Conservation (phyloP, 1,140 invertebrate species). For the Drosophila oshimai region DNA sequence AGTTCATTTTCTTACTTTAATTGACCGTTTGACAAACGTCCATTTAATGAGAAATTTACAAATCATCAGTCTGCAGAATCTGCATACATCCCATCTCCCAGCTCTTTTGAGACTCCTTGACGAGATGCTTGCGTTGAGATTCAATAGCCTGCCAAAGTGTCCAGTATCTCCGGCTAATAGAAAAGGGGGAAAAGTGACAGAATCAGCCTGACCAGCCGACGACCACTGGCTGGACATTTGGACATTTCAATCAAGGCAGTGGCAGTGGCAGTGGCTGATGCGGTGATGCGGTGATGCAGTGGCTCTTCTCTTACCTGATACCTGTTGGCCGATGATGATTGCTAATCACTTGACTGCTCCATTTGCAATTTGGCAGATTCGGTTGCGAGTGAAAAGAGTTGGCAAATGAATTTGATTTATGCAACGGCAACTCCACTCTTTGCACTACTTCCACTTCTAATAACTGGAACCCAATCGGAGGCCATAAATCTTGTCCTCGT, state of each 20-base stretch:
- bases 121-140: not conserved
- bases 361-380: constrained; percentile 29
- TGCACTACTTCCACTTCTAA: constrained; percentile 43
- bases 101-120: not conserved
- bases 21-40: not conserved
- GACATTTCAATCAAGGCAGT: constrained; percentile 59
- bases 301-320: constrained; percentile 31
- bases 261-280: not conserved
- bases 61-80: not conserved
- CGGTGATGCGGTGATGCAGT: too few relatives aligned
- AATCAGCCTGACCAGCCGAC: not conserved
- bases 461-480: constrained; percentile 61
- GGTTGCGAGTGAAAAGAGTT: constrained; percentile 30
- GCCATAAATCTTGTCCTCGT: constrained; percentile 74
- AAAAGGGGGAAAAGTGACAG: not conserved
- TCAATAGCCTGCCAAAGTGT: not conserved
- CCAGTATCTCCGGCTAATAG: constrained; percentile 10
- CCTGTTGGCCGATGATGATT: constrained; percentile 44
- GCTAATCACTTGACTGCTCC: constrained; percentile 67
- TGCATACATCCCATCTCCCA: not conserved
- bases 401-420: constrained; percentile 75
- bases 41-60: constrained; percentile 3
- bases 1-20: not conserved
- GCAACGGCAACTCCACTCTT: constrained; percentile 49
- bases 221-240: constrained; percentile 41